phyloP scores from a whole-genome alignment of 1,140 invertebrate genomes.

The Brachionus calyciflorus region DNA sequence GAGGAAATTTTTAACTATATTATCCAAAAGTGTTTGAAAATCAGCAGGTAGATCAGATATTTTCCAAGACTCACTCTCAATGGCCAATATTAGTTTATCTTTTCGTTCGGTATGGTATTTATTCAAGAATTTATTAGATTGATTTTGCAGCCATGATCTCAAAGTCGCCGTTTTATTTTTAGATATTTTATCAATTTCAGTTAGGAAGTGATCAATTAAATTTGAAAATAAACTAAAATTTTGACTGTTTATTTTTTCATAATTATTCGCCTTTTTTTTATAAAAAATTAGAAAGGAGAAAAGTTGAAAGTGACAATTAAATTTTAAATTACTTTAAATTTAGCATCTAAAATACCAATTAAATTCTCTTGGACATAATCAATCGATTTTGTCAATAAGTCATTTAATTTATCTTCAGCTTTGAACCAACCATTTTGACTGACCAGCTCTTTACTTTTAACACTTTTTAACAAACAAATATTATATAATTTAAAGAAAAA shows the following conservation, averaged over 20 bases:
- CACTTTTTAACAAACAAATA: no score
- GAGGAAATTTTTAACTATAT: constrained; percentile 65
- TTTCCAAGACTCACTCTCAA: constrained; percentile 90
- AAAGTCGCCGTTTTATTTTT: constrained; percentile 75
- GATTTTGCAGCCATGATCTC: constrained; percentile 55
- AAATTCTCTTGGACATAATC: constrained; percentile 86
- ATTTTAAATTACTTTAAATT: constrained; percentile 62
- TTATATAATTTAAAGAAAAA: no score
- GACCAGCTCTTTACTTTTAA: constrained; percentile 60
- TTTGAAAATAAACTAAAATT: constrained; percentile 64
- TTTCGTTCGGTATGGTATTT: constrained; percentile 24
- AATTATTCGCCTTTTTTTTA: constrained; percentile 48
- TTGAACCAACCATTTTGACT: constrained; percentile 68
- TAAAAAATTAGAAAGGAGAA: no score
- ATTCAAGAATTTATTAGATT: constrained; percentile 36
- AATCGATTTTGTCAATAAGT: constrained; percentile 74
- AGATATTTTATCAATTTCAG: constrained; percentile 73
- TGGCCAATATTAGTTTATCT: constrained; percentile 58
- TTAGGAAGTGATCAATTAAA: constrained; percentile 75
- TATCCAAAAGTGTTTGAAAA: constrained; percentile 78
- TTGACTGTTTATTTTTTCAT: constrained; percentile 60
- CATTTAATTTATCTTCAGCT: constrained; percentile 70
- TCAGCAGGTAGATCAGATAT: constrained; percentile 82
- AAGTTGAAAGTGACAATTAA: no score
- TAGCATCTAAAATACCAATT: constrained; percentile 75